Base-by-base conservation (phyloP, 1,140 invertebrate species). In the Eueides isabella region DNA sequence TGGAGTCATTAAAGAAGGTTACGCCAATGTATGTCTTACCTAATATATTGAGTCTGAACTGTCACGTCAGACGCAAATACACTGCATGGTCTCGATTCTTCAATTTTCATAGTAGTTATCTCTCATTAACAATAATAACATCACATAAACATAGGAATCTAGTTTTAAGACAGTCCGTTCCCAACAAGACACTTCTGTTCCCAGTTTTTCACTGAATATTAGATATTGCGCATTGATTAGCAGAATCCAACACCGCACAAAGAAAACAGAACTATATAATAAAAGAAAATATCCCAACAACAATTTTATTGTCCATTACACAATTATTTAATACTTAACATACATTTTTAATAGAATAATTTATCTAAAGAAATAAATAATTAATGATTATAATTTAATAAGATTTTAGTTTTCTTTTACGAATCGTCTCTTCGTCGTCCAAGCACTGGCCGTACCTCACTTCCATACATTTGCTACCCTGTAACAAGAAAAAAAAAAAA, bases 381-480 rank as follows among this genome's bases (percentile, higher is more conserved):
- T 33, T 26, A 67, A 23, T 67, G 12, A 26, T 28, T 12, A 67
- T n/a, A 67, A 55, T 55, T 61, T 69, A 69, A 61, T 61, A 33
- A 19, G 66, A 28, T 65, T 84, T 84, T 44, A 90, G 71, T 83
- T 91, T 93, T 64, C 80, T 86, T 19, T 77, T 77, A 16, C 75
- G 74, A 30, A 85, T 86, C 7, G 84, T 90, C 77, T 91, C 85
- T 78, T 92, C 86, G 69, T 93, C 89, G 48, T 92, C 87, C 16
- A 93, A 77, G 28, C 91, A 88, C 67, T 94, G 89, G 1, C 93
- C 93, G 79, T 94, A 94, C 62, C 93, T 81, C 5, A 93, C 90
- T 75, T 93, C 92, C 88, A 94, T 90, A 62, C 92, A 93, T 86
- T 92, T 93, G 83, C 91, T 93, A 76, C 93, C 93, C 93, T 94